Evolutionary conservation across 2,888 invertebrate species (phyloP), one percentile per base, ranked within the genome.

Genomic region (Carpatolechia fugitivella): DNA sequence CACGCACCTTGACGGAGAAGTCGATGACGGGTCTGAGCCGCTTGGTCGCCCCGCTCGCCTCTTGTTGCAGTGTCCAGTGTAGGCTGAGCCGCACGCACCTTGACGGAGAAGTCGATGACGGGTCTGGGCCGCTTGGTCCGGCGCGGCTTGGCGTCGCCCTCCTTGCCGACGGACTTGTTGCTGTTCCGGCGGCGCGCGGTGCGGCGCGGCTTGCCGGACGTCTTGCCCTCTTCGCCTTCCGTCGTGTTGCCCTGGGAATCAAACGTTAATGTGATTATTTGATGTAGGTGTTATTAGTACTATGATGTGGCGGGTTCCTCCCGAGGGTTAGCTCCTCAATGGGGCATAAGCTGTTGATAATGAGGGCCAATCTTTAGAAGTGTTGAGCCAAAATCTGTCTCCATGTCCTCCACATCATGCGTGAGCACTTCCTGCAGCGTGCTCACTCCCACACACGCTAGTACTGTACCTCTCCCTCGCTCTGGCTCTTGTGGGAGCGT

Each of bases 91-190:
- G 35, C 2, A 13, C n/a, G 10, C 14, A 88, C 90, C 86, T 90
- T 90, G 53, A 91, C 84, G 5, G 93, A 92, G 76, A 93, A 93
- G 59, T 92, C 92, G 20, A 92, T 90, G 56, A 86, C 85, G 0
- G 87, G 85, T 8, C 81, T 74, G 11, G 82, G 82, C 0, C 85
- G 76, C 63, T 78, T 80, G 52, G 78, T 68, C 20, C 86, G 81
- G 7, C 82, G 70, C 35, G 81, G 81, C 60, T 78, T 74, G 44
- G 44, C 24, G 72, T 69, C 31, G 69, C 72, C 57, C 60, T 78
- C 80, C 61, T 85, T 85, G 69, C 71, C 70, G 59, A 74, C 72
- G 0, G 85, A 80, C 70, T 85, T 86, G 68, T 80, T 74, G 68
- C 83, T 83, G 76, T 85, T 85, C 60, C 85, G 83, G 35, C 85